A percentile compares a stretch with the other conserved stretches of the same genome.
phyloP scores from a whole-genome alignment of 2,797 vertebrate genomes.

The Gobio occitaniae region DNA sequence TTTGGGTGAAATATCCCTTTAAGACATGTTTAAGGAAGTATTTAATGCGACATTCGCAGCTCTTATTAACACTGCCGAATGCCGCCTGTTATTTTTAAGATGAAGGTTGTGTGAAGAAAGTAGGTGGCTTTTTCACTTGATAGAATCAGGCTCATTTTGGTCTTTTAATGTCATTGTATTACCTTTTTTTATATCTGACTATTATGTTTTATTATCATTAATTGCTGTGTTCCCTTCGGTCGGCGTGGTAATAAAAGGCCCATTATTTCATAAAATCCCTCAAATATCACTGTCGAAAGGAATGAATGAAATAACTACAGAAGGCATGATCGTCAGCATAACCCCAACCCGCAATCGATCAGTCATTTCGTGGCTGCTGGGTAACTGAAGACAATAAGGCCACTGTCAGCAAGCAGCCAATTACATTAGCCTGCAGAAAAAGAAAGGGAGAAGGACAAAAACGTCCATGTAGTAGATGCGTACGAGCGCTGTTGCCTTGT shows the following conservation, averaged over 20 bases:
- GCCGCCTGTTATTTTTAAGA: not conserved
- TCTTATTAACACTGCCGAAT: not conserved
- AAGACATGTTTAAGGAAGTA: not conserved
- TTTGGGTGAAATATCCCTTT: no score
- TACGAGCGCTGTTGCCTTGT: slow-evolving; percentile 22
- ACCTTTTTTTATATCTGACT: not conserved
- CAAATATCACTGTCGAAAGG: slow-evolving; percentile 17
- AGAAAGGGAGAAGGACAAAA: slow-evolving; percentile 27
- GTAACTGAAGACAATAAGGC: slow-evolving; percentile 45
- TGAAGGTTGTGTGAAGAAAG: not conserved
- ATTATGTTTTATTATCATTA: slow-evolving; percentile 17
- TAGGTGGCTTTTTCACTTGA: not conserved
- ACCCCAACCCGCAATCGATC: slow-evolving; percentile 32
- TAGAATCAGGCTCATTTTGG: not conserved
- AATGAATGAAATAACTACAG: slow-evolving; percentile 37
- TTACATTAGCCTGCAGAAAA: slow-evolving; percentile 37
- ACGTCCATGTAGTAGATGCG: slow-evolving; percentile 12
- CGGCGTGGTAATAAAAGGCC: slow-evolving; percentile 25
- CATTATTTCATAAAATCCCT: slow-evolving; percentile 34
- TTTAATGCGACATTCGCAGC: not conserved
- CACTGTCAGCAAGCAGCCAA: slow-evolving; percentile 37
- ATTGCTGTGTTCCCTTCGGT: not conserved
- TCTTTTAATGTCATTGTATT: not conserved
- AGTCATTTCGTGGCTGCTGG: slow-evolving; percentile 49
- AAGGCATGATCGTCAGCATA: slow-evolving; percentile 36